Percentiles rank a stretch among this genome's conserved stretches.
Evolutionary conservation across 1,140 invertebrate species (phyloP).

Genomic region (Drosophila erecta): DNA sequence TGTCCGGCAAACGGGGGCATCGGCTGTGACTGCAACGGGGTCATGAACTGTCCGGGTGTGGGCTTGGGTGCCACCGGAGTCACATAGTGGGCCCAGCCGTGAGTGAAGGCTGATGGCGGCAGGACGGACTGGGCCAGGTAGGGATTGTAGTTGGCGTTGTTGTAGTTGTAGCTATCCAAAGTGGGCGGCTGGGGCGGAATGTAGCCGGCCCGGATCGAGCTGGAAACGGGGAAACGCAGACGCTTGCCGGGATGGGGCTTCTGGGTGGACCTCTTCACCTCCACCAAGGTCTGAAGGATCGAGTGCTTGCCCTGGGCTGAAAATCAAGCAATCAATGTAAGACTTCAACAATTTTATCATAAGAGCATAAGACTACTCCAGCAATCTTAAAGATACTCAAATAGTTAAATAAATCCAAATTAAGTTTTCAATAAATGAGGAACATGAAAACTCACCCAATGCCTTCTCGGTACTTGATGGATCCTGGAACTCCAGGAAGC

Average conservation of each 20-base stretch:
- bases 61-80: conserved; percentile 16
- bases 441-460: conserved; percentile 32
- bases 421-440: too few relatives aligned
- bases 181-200: conserved; percentile 60
- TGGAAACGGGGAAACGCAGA: conserved; percentile 39
- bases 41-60: conserved; percentile 1
- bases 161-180: conserved; percentile 38
- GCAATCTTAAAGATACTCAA: not conserved
- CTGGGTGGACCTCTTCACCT: conserved; percentile 92
- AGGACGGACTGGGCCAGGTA: conserved; percentile 52
- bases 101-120: conserved; percentile 66
- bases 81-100: conserved; percentile 71
- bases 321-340: conserved; percentile 8
- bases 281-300: conserved; percentile 85
- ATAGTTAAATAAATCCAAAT: too few relatives aligned
- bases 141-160: conserved; percentile 43
- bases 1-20: not conserved
- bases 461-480: conserved; percentile 85
- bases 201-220: conserved; percentile 58
- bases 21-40: not conserved
- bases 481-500: conserved; percentile 97
- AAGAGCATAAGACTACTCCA: too few relatives aligned
- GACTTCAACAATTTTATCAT: too few relatives aligned
- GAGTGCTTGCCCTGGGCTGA: conserved; percentile 86
- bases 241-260: conserved; percentile 87